Percentiles rank a stretch among this genome's conserved stretches.
Evolutionary conservation across 2,888 invertebrate genomes (phyloP).

Genomic region (Morpho deidamia): DNA sequence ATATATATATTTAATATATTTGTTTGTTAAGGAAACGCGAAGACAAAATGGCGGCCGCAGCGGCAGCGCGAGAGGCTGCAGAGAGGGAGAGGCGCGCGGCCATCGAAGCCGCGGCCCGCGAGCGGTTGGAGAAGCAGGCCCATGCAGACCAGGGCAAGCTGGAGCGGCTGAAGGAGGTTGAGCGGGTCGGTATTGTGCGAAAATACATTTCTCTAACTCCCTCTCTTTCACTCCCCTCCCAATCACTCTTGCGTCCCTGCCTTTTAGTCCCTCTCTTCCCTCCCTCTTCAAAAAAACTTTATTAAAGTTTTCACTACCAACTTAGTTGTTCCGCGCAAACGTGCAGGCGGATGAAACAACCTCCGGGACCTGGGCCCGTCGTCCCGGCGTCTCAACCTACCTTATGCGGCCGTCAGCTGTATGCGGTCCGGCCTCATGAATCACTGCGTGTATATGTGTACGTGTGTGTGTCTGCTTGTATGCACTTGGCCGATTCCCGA

Average conservation of each 20-base stretch:
- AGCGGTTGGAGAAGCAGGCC: slow-evolving; percentile 61
- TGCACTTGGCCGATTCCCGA: no score
- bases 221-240: neutral
- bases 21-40: slow-evolving; percentile 69
- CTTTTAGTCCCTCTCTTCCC: neutral
- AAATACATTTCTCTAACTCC: neutral
- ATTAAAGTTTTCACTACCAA: no score
- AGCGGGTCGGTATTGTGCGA: slow-evolving; percentile 43
- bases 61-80: slow-evolving; percentile 53
- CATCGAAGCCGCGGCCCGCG: slow-evolving; percentile 51
- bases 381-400: no score
- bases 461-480: no score
- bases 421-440: no score
- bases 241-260: neutral
- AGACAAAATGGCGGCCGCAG: slow-evolving; percentile 76
- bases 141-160: slow-evolving; percentile 69
- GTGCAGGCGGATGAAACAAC: no score
- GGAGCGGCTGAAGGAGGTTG: slow-evolving; percentile 67
- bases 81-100: slow-evolving; percentile 43
- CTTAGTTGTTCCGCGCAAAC: no score
- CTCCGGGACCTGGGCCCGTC: no score
- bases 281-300: neutral
- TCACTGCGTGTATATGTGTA: no score
- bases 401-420: no score
- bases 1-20: no score